Conservation (phyloP, 2,113 vertebrate genomes). For the Xiphorhynchus elegans region DNA sequence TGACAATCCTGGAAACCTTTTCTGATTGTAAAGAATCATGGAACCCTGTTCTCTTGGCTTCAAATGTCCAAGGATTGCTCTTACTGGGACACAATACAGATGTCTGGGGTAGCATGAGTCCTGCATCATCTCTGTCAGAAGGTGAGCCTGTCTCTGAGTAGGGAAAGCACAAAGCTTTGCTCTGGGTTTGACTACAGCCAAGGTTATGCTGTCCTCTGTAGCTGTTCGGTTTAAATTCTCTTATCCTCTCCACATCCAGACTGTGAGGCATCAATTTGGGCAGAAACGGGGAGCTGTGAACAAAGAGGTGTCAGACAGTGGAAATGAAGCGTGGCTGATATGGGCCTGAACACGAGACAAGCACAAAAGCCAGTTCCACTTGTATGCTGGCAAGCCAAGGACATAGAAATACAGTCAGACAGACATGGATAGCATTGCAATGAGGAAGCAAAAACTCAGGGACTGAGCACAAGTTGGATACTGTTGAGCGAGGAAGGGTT, state of each 20-base stretch:
- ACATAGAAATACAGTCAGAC: not conserved
- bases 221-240: not conserved
- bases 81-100: not conserved
- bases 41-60: not conserved
- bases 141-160: not conserved
- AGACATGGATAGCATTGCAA: not conserved
- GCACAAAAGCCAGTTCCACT: not conserved
- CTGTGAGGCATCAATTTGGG: fast-evolving
- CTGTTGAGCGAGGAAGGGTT: not conserved
- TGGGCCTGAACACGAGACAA: not conserved
- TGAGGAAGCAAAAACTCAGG: not conserved
- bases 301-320: not conserved
- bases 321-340: not conserved
- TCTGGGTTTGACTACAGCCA: not conserved
- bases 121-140: not conserved
- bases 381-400: not conserved
- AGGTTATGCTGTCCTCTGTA: not conserved
- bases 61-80: not conserved
- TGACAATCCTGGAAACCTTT: not conserved
- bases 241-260: not conserved
- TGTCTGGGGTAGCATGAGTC: not conserved
- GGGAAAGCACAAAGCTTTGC: not conserved
- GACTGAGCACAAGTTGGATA: not conserved
- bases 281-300: not conserved
- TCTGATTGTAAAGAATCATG: not conserved